A percentile compares a stretch with the other conserved stretches of the same genome.
These are phyloP conservation scores for Pachycephus smyrnensis DNA, from an alignment of 2,888 invertebrate genomes.

Conservation along the genomic window DNA sequence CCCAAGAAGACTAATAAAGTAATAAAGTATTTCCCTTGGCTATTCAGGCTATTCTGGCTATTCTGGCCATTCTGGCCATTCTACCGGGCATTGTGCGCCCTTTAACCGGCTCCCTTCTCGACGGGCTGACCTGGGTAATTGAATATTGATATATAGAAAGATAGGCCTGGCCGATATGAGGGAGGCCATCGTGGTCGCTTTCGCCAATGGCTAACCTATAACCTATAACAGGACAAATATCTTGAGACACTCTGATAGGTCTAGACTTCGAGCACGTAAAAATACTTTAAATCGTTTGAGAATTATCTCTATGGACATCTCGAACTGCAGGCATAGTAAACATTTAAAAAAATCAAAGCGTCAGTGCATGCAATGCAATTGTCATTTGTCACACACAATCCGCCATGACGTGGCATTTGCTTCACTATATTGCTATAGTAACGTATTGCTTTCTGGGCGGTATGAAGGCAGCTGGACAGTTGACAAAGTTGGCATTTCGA, in stretches of 20 bases:
- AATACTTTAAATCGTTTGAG: background rate
- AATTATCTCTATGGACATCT: no score
- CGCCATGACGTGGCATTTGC: background rate
- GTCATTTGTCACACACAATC: background rate
- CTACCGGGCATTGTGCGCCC: constrained; percentile 36
- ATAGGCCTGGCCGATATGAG: constrained; percentile 43
- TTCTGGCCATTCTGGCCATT: constrained; percentile 5
- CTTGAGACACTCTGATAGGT: background rate
- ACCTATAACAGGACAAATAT: background rate
- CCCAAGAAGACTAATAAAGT: constrained; percentile 10
- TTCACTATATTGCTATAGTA: background rate
- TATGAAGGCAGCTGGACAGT: background rate
- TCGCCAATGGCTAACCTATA: background rate
- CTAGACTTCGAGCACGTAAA: background rate
- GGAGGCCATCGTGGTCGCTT: background rate
- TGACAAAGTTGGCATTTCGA: background rate
- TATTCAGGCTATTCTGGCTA: background rate
- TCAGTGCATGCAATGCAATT: background rate
- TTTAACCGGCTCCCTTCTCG: constrained; percentile 39
- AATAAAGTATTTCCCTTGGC: constrained; percentile 49
- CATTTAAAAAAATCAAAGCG: background rate
- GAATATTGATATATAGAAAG: constrained; percentile 57
- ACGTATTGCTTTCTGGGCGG: background rate
- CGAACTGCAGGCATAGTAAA: no score
- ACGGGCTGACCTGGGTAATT: constrained; percentile 41